These are phyloP conservation scores for Thera britannica DNA, from an alignment of 2,888 invertebrate genomes.

Conservation along the genomic window DNA sequence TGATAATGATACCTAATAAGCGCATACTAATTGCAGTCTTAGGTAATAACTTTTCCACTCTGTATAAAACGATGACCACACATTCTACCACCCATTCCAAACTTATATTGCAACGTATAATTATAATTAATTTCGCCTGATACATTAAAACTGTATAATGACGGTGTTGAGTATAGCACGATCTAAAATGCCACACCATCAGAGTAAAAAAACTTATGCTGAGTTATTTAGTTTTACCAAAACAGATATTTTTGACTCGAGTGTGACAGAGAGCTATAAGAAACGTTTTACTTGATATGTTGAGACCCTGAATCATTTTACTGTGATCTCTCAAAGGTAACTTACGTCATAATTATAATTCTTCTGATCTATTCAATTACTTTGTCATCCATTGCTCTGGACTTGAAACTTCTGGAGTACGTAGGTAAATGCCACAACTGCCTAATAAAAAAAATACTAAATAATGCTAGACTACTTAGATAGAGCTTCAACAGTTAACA, in stretches of 20 bases:
- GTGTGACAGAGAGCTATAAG: background rate
- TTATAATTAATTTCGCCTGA: conserved; percentile 70
- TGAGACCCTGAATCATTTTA: no score
- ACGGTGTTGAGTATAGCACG: conserved; percentile 61
- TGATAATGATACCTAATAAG: background rate
- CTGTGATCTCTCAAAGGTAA: no score
- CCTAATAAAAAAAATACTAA: no score
- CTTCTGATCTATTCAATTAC: no score
- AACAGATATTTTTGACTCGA: background rate
- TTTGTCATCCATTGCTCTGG: no score
- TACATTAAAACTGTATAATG: conserved; percentile 61
- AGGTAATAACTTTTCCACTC: conserved; percentile 20
- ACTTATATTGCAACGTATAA: conserved; percentile 52
- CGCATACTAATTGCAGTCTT: conserved; percentile 12
- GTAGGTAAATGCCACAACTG: no score
- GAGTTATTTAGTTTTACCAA: background rate
- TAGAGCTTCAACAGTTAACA: no score
- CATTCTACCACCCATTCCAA: conserved; percentile 29
- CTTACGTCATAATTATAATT: no score
- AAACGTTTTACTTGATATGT: background rate
- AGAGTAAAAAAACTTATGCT: conserved; percentile 35
- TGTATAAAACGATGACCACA: conserved; percentile 30
- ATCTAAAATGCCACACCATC: conserved; percentile 52
- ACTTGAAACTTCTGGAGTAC: no score
- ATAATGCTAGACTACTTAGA: no score